phyloP scores from a whole-genome alignment of 30 jellyfish, hydroid and myxozoan species.

The Aurelia sp. region DNA sequence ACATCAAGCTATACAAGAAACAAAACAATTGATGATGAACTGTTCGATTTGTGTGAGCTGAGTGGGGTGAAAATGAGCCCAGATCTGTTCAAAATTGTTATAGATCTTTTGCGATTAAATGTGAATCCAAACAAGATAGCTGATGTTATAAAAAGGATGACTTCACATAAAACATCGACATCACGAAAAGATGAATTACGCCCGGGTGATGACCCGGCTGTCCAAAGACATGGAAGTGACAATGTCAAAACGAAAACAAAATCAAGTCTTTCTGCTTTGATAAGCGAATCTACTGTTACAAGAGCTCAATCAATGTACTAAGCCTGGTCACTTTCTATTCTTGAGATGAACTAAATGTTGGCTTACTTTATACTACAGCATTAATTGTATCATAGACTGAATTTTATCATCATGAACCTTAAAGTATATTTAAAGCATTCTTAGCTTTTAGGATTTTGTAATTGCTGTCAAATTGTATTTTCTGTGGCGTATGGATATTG shows the following conservation, averaged over 20 bases:
- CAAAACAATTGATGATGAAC: constrained; percentile 78
- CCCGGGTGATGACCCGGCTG: constrained; percentile 25
- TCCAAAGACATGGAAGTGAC: constrained; percentile 62
- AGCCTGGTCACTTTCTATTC: too few relatives aligned
- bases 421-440: too few relatives aligned
- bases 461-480: too few relatives aligned
- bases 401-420: too few relatives aligned
- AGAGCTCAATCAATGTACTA: constrained; percentile 66
- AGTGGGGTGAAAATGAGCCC: constrained; percentile 85
- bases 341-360: too few relatives aligned
- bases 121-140: constrained; percentile 89
- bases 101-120: constrained; percentile 76
- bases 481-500: too few relatives aligned
- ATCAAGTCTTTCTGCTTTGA: constrained; percentile 12
- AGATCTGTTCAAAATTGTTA: constrained; percentile 77
- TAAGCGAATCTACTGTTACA: constrained; percentile 37
- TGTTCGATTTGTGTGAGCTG: constrained; percentile 76
- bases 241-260: constrained; percentile 54
- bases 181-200: constrained; percentile 16
- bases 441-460: too few relatives aligned
- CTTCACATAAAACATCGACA: constrained; percentile 41
- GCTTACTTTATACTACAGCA: too few relatives aligned
- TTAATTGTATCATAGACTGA: too few relatives aligned
- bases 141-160: constrained; percentile 73
- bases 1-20: constrained; percentile 58